phyloP scores from a whole-genome alignment of 2,888 invertebrate genomes.

The Tortricodes alternella region DNA sequence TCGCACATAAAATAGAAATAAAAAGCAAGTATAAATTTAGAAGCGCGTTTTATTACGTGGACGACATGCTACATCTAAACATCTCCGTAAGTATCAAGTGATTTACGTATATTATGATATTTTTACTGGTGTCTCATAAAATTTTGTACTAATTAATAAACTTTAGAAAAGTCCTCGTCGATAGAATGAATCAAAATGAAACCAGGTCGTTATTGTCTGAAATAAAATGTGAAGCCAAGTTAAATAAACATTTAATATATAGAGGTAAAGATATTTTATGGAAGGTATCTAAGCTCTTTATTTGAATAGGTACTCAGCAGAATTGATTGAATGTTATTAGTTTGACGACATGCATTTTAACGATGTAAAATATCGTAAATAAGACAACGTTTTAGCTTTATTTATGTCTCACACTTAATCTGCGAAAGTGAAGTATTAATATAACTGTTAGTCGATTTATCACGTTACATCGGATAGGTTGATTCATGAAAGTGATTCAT shows the following conservation, averaged over 20 bases:
- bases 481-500: conserved; percentile 70
- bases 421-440: conserved; percentile 62
- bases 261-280: too few species aligned
- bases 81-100: conserved; percentile 21
- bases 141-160: conserved; percentile 25
- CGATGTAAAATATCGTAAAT: conserved; percentile 38
- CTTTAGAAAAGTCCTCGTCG: conserved; percentile 13
- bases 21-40: conserved; percentile 25
- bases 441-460: conserved; percentile 61
- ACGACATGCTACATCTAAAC: conserved; percentile 31
- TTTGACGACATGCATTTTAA: conserved; percentile 40
- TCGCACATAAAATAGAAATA: conserved; percentile 24
- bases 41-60: conserved; percentile 22
- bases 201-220: not conserved
- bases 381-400: conserved; percentile 44
- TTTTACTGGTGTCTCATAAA: conserved; percentile 29
- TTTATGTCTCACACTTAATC: conserved; percentile 64
- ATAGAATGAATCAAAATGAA: conserved; percentile 15
- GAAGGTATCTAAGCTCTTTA: too few species aligned
- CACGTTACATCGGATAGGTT: conserved; percentile 62
- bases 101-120: conserved; percentile 30
- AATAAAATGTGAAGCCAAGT: conserved; percentile 7
- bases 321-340: conserved; percentile 25
- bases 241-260: not conserved
- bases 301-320: not conserved